Base-by-base conservation (phyloP, 2,888 invertebrate genomes). In the Adelognathus sp. region DNA sequence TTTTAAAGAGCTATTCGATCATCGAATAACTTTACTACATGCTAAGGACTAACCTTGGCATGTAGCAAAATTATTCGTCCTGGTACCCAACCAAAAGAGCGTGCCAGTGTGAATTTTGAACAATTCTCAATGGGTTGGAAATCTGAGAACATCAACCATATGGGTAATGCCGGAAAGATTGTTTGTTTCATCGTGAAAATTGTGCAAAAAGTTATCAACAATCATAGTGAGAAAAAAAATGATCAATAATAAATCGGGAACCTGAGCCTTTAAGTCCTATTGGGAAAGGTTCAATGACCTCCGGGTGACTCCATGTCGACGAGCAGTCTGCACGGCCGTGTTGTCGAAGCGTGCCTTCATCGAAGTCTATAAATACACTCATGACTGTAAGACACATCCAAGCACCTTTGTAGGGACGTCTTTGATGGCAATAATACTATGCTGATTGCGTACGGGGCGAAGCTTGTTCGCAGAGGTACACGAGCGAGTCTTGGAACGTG, bases 331-430 rank as follows among this genome's bases (percentile, higher is more conserved):
- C 27, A 54, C 56, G n/a, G 54, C 39, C 16, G 29, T 36, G 18
- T 24, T 44, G 63, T 39, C 31, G 21, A 67, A 31, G 58, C 67
- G 67, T 54, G 72, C 67, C 56, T 54, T 61, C 54, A 66, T 50
- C 69, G 24, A 69, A 33, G 69, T 58, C 69, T 58, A 78, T 73
- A 73, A 78, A 73, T 78, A 78, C 73, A 64, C 63, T 21, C 1
- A 9, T 33, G 54, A 9, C 63, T 58, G 56, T 64, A 78, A 78
- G 72, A 69, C 44, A 39, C 11, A 60, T 39, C 39, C 31, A 60
- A n/a, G 58, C 60, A 31, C 60, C 29, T 56, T 56, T 27, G 16
- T 44, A 56, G 44, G 44, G 54, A 63, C n/a, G 52, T 50, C 44
- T 36, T 33, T 41, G 54, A 31, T 33, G 14, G 50, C n/a, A n/a